Percentiles rank a stretch among this genome's conserved stretches.
These are phyloP conservation scores for Rhinella marina DNA, from an alignment of 2,797 vertebrate species.

Conservation along the genomic window DNA sequence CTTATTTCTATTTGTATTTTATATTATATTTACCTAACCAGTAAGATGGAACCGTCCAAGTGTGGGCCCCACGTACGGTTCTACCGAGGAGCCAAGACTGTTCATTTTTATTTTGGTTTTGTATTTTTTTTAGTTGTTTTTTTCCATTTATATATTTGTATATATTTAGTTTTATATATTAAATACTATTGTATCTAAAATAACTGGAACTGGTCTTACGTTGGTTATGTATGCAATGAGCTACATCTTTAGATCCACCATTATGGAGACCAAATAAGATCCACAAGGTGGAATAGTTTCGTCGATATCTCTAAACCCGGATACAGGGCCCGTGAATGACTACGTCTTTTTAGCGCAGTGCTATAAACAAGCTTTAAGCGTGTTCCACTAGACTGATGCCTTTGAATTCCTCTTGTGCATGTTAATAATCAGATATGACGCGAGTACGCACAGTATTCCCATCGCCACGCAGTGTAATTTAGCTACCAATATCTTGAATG, in stretches of 20 bases:
- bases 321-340: background rate
- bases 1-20: too few relatives aligned
- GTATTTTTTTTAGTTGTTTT: too few relatives aligned
- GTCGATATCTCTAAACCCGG: background rate
- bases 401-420: slow-evolving; percentile 16
- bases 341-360: background rate
- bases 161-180: too few relatives aligned
- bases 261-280: background rate
- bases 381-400: background rate
- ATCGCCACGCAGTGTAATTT: slow-evolving; percentile 57
- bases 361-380: slow-evolving; percentile 24
- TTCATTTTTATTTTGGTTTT: too few relatives aligned
- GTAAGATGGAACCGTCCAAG: too few relatives aligned
- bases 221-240: too few relatives aligned
- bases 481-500: slow-evolving; percentile 64
- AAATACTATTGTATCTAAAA: too few relatives aligned
- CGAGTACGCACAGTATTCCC: background rate
- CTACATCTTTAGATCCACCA: background rate
- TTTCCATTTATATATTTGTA: too few relatives aligned
- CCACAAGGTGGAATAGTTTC: background rate
- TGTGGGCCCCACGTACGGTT: too few relatives aligned
- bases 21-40: too few relatives aligned
- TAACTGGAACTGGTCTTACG: too few relatives aligned
- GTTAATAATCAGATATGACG: slow-evolving; percentile 21
- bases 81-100: too few relatives aligned